Percentiles rank a stretch among this genome's conserved stretches.
Conservation (phyloP, 2,888 invertebrate genomes). For the Meta bourneti region DNA sequence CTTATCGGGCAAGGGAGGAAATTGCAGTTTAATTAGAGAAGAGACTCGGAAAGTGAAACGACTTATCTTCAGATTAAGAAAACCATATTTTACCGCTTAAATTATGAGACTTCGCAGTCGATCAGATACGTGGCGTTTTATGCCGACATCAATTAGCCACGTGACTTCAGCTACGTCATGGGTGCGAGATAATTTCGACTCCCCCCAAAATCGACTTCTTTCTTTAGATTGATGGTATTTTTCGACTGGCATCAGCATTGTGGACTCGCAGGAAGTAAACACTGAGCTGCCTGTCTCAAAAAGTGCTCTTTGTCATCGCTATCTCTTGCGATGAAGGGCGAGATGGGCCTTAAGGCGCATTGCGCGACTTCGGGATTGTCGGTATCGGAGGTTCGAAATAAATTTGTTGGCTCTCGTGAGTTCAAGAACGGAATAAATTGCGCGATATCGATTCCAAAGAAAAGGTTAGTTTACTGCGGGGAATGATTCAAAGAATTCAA, state of each 20-base stretch:
- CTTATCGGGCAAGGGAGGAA: conserved; percentile 50
- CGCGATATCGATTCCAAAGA: too few species aligned
- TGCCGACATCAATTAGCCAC: conserved; percentile 56
- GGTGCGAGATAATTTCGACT: conserved; percentile 54
- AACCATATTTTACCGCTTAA: conserved; percentile 67
- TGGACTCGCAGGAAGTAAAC: not conserved
- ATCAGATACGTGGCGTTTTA: conserved; percentile 58
- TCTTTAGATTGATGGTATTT: not conserved
- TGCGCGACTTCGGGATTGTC: too few species aligned
- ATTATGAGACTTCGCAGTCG: conserved; percentile 61
- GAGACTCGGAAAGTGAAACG: conserved; percentile 33
- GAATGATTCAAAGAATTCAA: too few species aligned
- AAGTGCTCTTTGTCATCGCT: too few species aligned
- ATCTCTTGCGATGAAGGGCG: too few species aligned
- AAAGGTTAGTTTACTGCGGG: too few species aligned
- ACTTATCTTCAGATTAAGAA: conserved; percentile 69
- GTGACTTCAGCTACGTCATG: conserved; percentile 35
- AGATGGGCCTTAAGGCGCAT: too few species aligned
- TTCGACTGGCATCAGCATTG: conserved; percentile 7
- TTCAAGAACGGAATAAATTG: too few species aligned
- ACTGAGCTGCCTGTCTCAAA: too few species aligned
- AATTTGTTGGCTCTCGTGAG: too few species aligned
- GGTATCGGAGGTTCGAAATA: too few species aligned
- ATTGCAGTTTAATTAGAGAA: conserved; percentile 64
- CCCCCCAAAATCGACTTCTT: conserved; percentile 40